These are phyloP conservation scores for Macroglossus sobrinus DNA, from an alignment of 2,113 vertebrate species.

Conservation along the genomic window DNA sequence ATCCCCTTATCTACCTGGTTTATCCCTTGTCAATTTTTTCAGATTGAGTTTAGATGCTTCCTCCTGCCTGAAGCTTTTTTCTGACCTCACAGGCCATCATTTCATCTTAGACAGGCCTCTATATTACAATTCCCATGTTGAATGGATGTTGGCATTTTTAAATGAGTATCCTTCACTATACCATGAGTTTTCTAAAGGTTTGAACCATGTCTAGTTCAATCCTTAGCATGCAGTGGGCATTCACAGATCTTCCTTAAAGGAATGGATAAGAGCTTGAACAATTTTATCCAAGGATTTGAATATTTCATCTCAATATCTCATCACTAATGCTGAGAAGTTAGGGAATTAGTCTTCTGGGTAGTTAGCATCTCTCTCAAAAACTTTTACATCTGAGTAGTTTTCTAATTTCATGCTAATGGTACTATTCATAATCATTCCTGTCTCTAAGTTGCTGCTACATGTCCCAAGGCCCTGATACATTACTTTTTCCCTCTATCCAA, in stretches of 20 bases:
- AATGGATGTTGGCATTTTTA: background rate
- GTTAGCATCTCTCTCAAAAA: conserved; percentile 13
- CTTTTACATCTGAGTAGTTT: conserved; percentile 10
- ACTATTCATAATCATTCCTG: background rate
- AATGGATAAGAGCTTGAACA: background rate
- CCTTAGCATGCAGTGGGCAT: background rate
- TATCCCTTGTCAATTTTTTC: background rate
- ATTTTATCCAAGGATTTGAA: background rate
- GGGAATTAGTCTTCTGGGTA: background rate
- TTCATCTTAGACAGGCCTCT: background rate
- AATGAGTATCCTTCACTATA: background rate
- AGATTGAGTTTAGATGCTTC: background rate
- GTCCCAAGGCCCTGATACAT: background rate
- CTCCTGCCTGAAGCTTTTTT: background rate
- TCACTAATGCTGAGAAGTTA: background rate
- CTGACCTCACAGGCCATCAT: background rate
- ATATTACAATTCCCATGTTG: background rate
- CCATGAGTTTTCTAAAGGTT: background rate
- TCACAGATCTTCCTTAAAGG: background rate
- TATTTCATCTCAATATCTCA: background rate
- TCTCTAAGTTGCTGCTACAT: background rate
- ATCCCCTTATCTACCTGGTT: background rate
- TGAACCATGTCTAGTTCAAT: background rate
- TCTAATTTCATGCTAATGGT: conserved; percentile 48
- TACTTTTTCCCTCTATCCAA: background rate